Conservation (phyloP, 2,113 vertebrate genomes). For the Silurus asotus region DNA sequence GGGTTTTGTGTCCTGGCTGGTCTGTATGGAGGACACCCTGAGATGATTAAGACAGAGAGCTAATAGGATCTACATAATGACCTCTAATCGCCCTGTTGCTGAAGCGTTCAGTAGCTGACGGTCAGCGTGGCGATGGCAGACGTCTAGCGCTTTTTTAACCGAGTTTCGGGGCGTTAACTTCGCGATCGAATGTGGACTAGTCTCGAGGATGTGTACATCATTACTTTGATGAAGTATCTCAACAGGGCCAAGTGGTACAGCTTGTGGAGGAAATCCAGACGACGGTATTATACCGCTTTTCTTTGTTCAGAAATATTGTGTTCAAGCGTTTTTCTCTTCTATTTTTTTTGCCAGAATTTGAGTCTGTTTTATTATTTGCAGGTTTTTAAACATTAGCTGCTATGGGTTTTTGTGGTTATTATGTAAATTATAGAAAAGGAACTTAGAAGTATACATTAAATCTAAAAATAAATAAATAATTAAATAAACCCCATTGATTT, state of each 20-base stretch:
- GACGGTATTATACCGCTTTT: constrained; percentile 22
- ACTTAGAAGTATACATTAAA: not conserved
- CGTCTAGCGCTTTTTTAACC: not conserved
- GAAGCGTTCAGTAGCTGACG: not conserved
- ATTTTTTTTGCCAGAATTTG: not conserved
- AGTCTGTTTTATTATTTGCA: not conserved
- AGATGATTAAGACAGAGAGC: constrained; percentile 19
- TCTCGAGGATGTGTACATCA: constrained; percentile 25
- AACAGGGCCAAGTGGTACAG: constrained; percentile 43
- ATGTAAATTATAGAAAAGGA: not conserved
- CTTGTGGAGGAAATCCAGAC: constrained; percentile 41
- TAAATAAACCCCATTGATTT: too few relatives aligned
- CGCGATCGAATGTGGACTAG: constrained; percentile 13
- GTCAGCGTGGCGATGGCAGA: not conserved
- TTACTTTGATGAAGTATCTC: constrained; percentile 26
- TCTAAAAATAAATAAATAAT: too few relatives aligned
- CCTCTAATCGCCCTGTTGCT: constrained; percentile 38
- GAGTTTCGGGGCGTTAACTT: not conserved
- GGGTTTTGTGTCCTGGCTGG: not conserved
- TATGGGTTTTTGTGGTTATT: not conserved
- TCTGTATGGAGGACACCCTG: constrained; percentile 25
- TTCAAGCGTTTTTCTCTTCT: not conserved
- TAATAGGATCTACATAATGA: constrained; percentile 55
- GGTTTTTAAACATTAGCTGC: not conserved
- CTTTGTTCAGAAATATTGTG: not conserved